These are phyloP conservation scores for Aphaenogaster rudis DNA, from an alignment of 1,140 invertebrate species.

Conservation along the genomic window DNA sequence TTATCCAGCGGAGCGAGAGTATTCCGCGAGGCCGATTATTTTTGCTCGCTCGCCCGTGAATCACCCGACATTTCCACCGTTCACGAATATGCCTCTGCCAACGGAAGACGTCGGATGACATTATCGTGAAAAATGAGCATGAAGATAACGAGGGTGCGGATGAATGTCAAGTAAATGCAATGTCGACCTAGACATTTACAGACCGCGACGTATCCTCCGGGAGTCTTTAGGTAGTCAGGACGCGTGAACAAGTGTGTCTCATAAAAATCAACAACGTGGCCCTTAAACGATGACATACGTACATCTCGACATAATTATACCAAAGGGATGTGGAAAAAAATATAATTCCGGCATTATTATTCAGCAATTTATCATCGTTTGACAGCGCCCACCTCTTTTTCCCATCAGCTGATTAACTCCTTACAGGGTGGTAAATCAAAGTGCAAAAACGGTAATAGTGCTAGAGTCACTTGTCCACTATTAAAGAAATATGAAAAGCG, in stretches of 20 bases:
- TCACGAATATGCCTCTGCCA: constrained; percentile 63
- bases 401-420: not conserved
- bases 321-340: not conserved
- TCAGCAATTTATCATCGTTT: constrained; percentile 30
- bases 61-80: constrained; percentile 66
- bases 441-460: not conserved
- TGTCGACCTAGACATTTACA: constrained; percentile 44
- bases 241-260: not conserved
- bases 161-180: constrained; percentile 75
- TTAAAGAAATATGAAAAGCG: not conserved
- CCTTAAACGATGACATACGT: not conserved
- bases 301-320: not conserved
- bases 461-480: not conserved
- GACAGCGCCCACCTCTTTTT: not conserved
- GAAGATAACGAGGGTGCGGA: constrained; percentile 66
- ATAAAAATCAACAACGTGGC: not conserved
- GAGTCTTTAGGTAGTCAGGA: constrained; percentile 4
- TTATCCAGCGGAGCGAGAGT: constrained; percentile 22
- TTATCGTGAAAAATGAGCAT: constrained; percentile 72
- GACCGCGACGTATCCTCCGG: constrained; percentile 37
- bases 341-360: not conserved
- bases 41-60: constrained; percentile 56
- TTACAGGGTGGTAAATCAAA: constrained; percentile 1
- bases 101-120: constrained; percentile 50
- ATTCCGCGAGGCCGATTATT: constrained; percentile 65